A percentile compares a stretch with the other conserved stretches of the same genome.
These are phyloP conservation scores for Carollia perspicillata DNA, from an alignment of 2,113 vertebrate genomes.

Conservation along the genomic window DNA sequence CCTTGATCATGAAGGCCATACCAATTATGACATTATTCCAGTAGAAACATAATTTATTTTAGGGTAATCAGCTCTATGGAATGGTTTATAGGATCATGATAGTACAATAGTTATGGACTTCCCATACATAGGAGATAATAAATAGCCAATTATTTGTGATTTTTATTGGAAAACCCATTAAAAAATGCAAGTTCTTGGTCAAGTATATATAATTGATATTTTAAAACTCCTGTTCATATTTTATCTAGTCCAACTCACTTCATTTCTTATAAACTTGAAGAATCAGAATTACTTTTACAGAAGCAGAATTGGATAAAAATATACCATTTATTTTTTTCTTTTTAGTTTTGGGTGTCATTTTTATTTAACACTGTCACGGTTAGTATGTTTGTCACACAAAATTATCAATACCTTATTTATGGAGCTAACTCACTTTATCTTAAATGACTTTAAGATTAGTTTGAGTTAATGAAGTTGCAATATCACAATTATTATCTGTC, in stretches of 20 bases:
- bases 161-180: background rate
- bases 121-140: background rate
- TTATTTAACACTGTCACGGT: background rate
- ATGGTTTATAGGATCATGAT: background rate
- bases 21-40: background rate
- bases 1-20: background rate
- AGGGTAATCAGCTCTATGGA: background rate
- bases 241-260: background rate
- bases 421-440: background rate
- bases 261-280: background rate
- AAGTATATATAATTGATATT: background rate
- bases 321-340: background rate
- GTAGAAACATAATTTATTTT: background rate
- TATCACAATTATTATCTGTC: background rate
- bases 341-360: background rate
- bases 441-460: background rate
- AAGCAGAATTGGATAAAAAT: background rate
- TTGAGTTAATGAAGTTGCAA: background rate
- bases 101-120: background rate
- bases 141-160: background rate
- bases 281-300: background rate
- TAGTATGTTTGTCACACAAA: background rate
- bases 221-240: background rate
- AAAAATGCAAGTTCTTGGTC: background rate
- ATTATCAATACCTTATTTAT: background rate